Evolutionary conservation across 2,797 vertebrate genomes (phyloP).

Genomic region (Morelia viridis): DNA sequence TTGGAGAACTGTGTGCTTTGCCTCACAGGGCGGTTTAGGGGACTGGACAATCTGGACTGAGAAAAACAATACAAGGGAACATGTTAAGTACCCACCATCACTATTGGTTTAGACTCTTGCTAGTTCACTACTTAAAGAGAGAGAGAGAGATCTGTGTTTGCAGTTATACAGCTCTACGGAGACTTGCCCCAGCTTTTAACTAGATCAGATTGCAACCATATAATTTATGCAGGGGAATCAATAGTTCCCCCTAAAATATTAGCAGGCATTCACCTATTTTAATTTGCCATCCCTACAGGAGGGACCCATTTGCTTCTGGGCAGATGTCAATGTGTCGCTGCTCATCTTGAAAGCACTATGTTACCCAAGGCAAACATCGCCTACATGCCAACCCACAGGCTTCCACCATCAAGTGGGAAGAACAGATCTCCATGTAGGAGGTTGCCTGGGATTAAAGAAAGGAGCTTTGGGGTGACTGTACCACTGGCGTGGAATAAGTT

Average conservation of each 20-base stretch:
- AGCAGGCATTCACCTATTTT: background rate
- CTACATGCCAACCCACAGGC: no score
- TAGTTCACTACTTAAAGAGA: no score
- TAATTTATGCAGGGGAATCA: background rate
- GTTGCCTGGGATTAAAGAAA: background rate
- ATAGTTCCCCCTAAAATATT: background rate
- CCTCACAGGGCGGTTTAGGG: no score
- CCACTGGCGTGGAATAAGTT: background rate
- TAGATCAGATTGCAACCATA: no score
- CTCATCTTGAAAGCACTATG: background rate
- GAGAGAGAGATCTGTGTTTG: no score
- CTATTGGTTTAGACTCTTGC: no score
- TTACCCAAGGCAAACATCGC: background rate
- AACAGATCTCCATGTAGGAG: background rate
- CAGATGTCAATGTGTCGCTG: background rate
- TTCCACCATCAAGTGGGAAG: background rate
- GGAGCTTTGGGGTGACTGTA: background rate
- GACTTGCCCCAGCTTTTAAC: no score
- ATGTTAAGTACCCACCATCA: no score
- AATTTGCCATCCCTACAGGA: background rate
- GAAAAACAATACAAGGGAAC: no score
- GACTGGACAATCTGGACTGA: background rate
- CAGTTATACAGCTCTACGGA: no score
- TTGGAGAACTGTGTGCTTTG: background rate
- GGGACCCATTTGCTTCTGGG: no score